Base-by-base conservation (phyloP, 2,888 invertebrate species). In the Gastrophysa polygoni region DNA sequence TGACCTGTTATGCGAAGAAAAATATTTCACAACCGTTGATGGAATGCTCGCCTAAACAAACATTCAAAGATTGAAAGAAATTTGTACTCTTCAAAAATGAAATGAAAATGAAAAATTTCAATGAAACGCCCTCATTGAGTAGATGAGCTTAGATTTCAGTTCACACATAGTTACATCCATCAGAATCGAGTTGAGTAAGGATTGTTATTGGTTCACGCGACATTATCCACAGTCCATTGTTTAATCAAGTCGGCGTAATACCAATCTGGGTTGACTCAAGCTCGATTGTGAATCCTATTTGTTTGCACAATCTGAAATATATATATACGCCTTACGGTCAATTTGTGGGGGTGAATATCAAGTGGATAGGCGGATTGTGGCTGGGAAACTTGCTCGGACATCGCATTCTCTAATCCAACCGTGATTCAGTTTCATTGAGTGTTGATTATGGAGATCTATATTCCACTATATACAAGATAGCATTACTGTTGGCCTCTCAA, bases 281-380 rank as follows among this genome's bases (percentile, higher is more conserved):
- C 60, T 34, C 1, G 14, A 60, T 60, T 60, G n/a, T n/a, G n/a
- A n/a, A n/a, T n/a, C n/a, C 49, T 29, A 60, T 60, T 55, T 60
- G 60, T 60, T 60, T 49, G 60, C 44, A 43, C 28, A 49, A 60
- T 60, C 4, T 6, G 38, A 38, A 38, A 24, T 49, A 14, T 28
- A 49, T 29, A 49, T 6, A n/a, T n/a, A n/a, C 1, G 38, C 4
- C 38, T 14, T 38, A 14, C n/a, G 38, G 38, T 38, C 38, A 38
- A 10, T 38, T 38, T n/a, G 14, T 38, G 38, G 38, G n/a, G 14
- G 14, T 38, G 38, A n/a, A n/a, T 38, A 14, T 14, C 3, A 2
- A 38, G 38, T 38, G 24, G 7, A 24, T 24, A 24, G 3, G 24
- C 4, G 24, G 7, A 24, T 3, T 3, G 7, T 5, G 24, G 3